Base-by-base conservation (phyloP, 2,888 invertebrate species). In the Adela reaumurella region DNA sequence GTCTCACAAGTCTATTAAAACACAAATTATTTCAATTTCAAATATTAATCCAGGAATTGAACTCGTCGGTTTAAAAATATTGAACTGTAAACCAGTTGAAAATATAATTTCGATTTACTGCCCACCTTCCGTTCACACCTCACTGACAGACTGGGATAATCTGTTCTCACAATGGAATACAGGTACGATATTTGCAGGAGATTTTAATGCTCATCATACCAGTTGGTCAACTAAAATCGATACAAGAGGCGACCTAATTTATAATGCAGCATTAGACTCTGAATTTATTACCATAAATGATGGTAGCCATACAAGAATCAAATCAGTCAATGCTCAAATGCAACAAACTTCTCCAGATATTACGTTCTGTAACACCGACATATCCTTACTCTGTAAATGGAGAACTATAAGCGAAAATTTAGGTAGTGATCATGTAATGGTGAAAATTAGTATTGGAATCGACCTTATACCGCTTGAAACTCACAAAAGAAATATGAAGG, bases 221-320 rank as follows among this genome's bases (percentile, higher is more conserved):
- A 53, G 45, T 19, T 56, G 57, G 56, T 56, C 56, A 0, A 35
- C 41, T 17, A 55, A 52, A 49, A 53, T 45, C 2, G 52, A 58
- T 29, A 3, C 11, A 5, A 48, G 55, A 45, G 58, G 57, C 2
- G 6, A 8, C 8, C 53, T 51, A 49, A 46, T 58, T 1, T 50
- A 52, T 18, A 54, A 56, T 3, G 14, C 54, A 0, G 8, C 49
- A 3, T 8, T 50, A 14, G 55, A 55, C 6, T 18, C 46, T 24
- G 29, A 50, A 10, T 53, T 53, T 35, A 49, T 52, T 1, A 29
- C 19, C 3, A 19, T 58, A 2, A 58, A 58, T 46, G 48, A 55
- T 18, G 54, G 55, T 3, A 35, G 18, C 1, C 35, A 45, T 11
- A 58, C 57, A 3, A 42, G 56, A 19, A 17, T 50, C 3, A 50